These are phyloP conservation scores for Darwinula stevensoni DNA, from an alignment of 2,888 invertebrate genomes.

Conservation along the genomic window DNA sequence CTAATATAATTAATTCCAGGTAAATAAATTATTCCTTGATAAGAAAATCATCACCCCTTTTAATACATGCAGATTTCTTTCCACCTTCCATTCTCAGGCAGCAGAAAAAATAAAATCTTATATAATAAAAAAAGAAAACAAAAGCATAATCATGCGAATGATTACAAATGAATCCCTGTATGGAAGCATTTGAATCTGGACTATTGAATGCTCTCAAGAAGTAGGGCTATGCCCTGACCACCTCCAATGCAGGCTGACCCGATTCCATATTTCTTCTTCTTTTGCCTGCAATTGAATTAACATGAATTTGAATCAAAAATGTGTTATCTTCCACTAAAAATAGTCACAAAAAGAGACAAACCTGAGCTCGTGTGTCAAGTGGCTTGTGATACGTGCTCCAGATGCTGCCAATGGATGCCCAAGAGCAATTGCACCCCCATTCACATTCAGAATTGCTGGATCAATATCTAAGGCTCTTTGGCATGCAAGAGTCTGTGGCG, in stretches of 20 bases:
- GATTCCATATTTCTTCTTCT: conserved; percentile 52
- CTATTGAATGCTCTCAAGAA: conserved; percentile 40
- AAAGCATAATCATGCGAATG: too few species aligned
- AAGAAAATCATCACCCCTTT: too few species aligned
- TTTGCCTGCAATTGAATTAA: conserved; percentile 28
- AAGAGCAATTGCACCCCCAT: conserved; percentile 84
- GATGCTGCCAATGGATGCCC: conserved; percentile 95
- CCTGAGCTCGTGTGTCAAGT: conserved; percentile 71
- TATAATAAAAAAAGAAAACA: too few species aligned
- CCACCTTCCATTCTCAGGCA: too few species aligned
- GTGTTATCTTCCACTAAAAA: neutral
- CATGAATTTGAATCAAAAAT: conserved; percentile 8
- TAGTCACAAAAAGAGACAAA: neutral
- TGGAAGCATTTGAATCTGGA: too few species aligned
- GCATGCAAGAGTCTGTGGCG: conserved; percentile 73
- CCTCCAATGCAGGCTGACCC: conserved; percentile 97
- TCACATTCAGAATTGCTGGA: conserved; percentile 57
- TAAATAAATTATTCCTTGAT: too few species aligned
- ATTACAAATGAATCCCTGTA: too few species aligned
- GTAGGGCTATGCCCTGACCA: conserved; percentile 83
- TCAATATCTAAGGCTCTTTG: conserved; percentile 64
- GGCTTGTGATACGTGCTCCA: conserved; percentile 66
- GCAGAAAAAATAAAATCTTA: too few species aligned
- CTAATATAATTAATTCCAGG: too few species aligned
- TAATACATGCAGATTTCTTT: too few species aligned